Conservation (phyloP, 2,797 vertebrate species). For the Cirrhinus molitorella region DNA sequence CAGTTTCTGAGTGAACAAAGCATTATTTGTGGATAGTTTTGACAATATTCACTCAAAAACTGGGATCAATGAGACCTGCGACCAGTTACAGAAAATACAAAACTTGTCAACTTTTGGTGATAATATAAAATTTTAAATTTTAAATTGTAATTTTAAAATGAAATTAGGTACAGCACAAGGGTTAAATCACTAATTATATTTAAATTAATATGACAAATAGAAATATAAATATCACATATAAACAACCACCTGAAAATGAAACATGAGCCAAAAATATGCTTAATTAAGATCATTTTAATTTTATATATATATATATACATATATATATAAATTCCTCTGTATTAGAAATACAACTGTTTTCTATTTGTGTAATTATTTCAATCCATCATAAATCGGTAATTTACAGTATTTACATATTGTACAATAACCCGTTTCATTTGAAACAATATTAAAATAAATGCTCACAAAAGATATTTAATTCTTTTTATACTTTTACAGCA, state of each 20-base stretch:
- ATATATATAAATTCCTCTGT: constrained; percentile 87
- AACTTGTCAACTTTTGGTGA: too few relatives aligned
- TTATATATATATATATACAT: constrained; percentile 56
- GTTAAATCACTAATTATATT: too few relatives aligned
- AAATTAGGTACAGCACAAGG: too few relatives aligned
- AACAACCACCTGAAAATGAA: constrained; percentile 4
- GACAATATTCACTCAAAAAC: too few relatives aligned
- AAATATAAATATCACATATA: background rate
- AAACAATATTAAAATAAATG: constrained; percentile 97
- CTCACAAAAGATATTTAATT: constrained; percentile 89
- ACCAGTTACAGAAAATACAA: too few relatives aligned
- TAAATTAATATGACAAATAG: too few relatives aligned
- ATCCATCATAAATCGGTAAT: constrained; percentile 83
- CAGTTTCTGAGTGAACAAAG: too few relatives aligned
- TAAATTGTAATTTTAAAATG: too few relatives aligned
- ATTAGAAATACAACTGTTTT: constrained; percentile 94
- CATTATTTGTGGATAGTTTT: too few relatives aligned
- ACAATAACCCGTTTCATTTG: constrained; percentile 87
- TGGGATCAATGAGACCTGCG: too few relatives aligned
- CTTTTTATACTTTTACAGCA: constrained; percentile 79
- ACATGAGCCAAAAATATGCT: constrained; percentile 76
- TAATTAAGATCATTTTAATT: constrained; percentile 92
- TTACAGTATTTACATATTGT: constrained; percentile 92
- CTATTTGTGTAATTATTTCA: constrained; percentile 85
- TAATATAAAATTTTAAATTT: too few relatives aligned